These are phyloP conservation scores for Coelopa frigida DNA, from an alignment of 1,140 invertebrate species.

Conservation along the genomic window DNA sequence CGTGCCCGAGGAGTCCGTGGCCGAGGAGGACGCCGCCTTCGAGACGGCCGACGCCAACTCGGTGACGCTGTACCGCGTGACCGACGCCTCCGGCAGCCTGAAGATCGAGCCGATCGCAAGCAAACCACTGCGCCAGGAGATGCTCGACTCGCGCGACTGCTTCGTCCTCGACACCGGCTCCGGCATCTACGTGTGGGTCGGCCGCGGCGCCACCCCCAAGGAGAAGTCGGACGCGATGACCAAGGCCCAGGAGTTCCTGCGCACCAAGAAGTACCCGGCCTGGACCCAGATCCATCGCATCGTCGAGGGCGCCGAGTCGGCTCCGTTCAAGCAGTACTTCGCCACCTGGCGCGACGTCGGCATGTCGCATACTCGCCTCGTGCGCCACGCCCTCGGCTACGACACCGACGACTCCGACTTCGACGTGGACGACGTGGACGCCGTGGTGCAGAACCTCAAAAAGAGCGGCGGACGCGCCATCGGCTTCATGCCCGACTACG, in stretches of 20 bases:
- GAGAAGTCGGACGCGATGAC: slow-evolving; percentile 73
- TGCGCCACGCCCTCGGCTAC: slow-evolving; percentile 46
- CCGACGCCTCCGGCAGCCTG: slow-evolving; percentile 60
- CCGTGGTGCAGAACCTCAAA: slow-evolving; percentile 34
- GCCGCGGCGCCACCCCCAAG: slow-evolving; percentile 63
- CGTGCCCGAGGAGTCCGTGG: slow-evolving; percentile 58
- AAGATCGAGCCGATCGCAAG: slow-evolving; percentile 56
- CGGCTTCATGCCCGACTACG: slow-evolving; percentile 68
- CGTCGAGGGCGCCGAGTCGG: slow-evolving; percentile 65
- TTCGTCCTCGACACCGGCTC: slow-evolving; percentile 78
- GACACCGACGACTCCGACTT: slow-evolving; percentile 29
- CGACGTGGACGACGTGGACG: slow-evolving; percentile 33
- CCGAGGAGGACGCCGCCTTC: slow-evolving; percentile 60
- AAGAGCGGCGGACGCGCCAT: slow-evolving; percentile 51
- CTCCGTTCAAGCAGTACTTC: slow-evolving; percentile 74
- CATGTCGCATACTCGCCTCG: slow-evolving; percentile 51
- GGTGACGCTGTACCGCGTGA: slow-evolving; percentile 59
- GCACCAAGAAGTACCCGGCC: slow-evolving; percentile 64
- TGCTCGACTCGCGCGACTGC: slow-evolving; percentile 72
- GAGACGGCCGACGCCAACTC: slow-evolving; percentile 51
- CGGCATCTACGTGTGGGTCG: slow-evolving; percentile 81
- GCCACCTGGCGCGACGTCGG: slow-evolving; percentile 61
- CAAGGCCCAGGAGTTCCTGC: slow-evolving; percentile 65
- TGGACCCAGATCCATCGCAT: slow-evolving; percentile 69
- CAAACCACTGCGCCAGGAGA: slow-evolving; percentile 63